Evolutionary conservation across 1,140 invertebrate species (phyloP), one percentile per base, ranked within the genome.

Genomic region (Nasonia longicornis): DNA sequence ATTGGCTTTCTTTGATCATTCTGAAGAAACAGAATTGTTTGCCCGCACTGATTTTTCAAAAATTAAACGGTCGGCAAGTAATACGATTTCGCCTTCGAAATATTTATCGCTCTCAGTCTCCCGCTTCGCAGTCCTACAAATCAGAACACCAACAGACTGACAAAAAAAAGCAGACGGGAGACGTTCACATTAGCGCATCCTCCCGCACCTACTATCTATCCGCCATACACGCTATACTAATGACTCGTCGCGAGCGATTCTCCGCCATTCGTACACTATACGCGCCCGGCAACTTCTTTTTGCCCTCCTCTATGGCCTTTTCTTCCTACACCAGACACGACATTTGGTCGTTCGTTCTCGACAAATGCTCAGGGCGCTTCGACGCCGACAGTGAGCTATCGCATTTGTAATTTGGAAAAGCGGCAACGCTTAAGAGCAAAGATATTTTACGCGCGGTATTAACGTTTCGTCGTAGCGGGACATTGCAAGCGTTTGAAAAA

Each of bases 341-440:
- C 52, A 64, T 58, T 85, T 67, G 79, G 11, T 77, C 38, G n/a
- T 42, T 67, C 63, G 52, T 77, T 76, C 63, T 77, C 77, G 84
- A 84, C 80, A 85, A 87, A 85, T 84, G 85, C 75, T 58, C 52
- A 76, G 78, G 52, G 77, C 16, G 52, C 82, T 82, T 84, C 63
- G 78, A 78, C 63, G 64, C 80, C 81, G 86, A 87, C 87, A 83
- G 82, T 86, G 86, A 87, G 64, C 85, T 83, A 85, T 87, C 77
- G 83, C 80, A 45, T 42, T 72, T 83, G 83, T 83, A 85, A 87
- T 86, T 87, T 82, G 83, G 83, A 72, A 82, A 83, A 84, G 80
- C 79, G 38, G 42, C 75, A 35, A n/a, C 45, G 29, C 45, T 79
- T 52, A 77, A 67, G 42, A 52, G 80, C 84, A 58, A 82, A 73